phyloP scores from a whole-genome alignment of 2,113 vertebrate species.

The Prietella phreatophila region DNA sequence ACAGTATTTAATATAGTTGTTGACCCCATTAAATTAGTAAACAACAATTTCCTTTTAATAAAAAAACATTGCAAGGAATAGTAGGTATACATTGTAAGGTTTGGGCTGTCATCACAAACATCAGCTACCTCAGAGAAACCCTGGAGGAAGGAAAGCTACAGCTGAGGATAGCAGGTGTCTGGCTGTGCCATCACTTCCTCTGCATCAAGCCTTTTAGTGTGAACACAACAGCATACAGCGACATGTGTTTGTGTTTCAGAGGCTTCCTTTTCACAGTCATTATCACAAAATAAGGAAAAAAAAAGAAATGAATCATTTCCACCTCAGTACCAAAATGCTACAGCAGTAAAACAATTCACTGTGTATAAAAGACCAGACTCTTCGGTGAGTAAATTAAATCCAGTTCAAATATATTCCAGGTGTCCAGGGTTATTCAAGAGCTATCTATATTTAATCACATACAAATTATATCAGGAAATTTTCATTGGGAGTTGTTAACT shows the following conservation, averaged over 20 bases:
- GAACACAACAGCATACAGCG: not conserved
- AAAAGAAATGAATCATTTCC: slow-evolving; percentile 10
- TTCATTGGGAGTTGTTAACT: slow-evolving; percentile 19
- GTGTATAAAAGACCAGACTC: not conserved
- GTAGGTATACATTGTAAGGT: not conserved
- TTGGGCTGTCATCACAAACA: not conserved
- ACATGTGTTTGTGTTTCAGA: slow-evolving; percentile 10
- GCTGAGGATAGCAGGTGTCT: slow-evolving; percentile 36
- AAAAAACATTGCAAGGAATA: not conserved
- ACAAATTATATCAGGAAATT: slow-evolving; percentile 7
- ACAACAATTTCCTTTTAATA: not conserved
- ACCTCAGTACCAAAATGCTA: not conserved
- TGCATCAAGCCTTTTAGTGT: not conserved
- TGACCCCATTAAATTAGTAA: not conserved
- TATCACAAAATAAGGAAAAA: not conserved
- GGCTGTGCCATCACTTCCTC: slow-evolving; percentile 2
- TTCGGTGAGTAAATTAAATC: slow-evolving; percentile 12
- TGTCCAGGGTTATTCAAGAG: slow-evolving; percentile 1
- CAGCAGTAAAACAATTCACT: not conserved
- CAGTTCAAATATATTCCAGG: slow-evolving; percentile 23
- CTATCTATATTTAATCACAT: not conserved
- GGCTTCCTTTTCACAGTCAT: slow-evolving; percentile 3
- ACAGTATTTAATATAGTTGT: no score
- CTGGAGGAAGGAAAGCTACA: slow-evolving; percentile 14
- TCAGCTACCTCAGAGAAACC: slow-evolving; percentile 5